These are phyloP conservation scores for Drosophila nigromelanica DNA, from an alignment of 1,140 invertebrate genomes.

Conservation along the genomic window DNA sequence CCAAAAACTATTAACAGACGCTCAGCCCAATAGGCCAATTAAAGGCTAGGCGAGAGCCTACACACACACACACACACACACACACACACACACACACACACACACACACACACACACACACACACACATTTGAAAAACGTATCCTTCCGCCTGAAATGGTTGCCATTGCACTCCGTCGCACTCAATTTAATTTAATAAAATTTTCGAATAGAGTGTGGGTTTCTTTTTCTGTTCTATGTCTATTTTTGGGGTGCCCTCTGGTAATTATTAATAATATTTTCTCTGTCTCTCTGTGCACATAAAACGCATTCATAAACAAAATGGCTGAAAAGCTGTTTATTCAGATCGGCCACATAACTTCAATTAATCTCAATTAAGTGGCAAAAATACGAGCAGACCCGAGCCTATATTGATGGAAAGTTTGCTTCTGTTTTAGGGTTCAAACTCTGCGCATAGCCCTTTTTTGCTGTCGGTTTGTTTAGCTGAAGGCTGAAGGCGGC, in stretches of 20 bases:
- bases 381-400: conserved; percentile 56
- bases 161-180: conserved; percentile 55
- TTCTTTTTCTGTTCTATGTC: conserved; percentile 40
- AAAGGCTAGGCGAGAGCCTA: too few species aligned
- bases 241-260: conserved; percentile 68
- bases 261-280: conserved; percentile 72
- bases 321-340: conserved; percentile 73
- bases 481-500: conserved; percentile 31
- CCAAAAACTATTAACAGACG: conserved; percentile 64
- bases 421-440: conserved; percentile 59
- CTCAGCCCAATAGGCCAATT: conserved; percentile 59
- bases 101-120: conserved; percentile 4
- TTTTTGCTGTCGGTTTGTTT: conserved; percentile 38
- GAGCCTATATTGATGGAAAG: conserved; percentile 40
- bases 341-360: conserved; percentile 70
- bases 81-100: conserved; percentile 50
- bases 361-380: conserved; percentile 81
- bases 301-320: conserved; percentile 73
- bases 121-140: conserved; percentile 57
- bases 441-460: conserved; percentile 60
- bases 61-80: conserved; percentile 34
- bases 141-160: conserved; percentile 44
- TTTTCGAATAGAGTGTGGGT: conserved; percentile 27
- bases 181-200: conserved; percentile 82
- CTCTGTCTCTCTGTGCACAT: conserved; percentile 71